Percentiles rank a stretch among this genome's conserved stretches.
Evolutionary conservation across 2,888 invertebrate species (phyloP).

Genomic region (Allygus modestus): DNA sequence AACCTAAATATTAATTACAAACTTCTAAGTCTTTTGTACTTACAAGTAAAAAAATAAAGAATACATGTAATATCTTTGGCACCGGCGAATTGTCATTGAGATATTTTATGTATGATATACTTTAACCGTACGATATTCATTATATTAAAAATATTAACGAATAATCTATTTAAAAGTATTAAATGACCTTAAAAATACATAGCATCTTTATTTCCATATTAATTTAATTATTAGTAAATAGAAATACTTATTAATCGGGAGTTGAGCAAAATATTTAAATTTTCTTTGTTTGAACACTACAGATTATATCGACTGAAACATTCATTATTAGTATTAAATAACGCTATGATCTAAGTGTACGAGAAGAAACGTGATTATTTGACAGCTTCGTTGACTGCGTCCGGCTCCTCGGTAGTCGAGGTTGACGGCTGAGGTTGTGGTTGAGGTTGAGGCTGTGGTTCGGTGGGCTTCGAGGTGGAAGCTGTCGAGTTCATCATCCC

Average conservation of each 20-base stretch:
- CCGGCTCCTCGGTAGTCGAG: constrained; percentile 17
- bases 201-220: neutral
- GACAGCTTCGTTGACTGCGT: constrained; percentile 24
- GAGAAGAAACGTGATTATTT: neutral
- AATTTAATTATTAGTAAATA: neutral
- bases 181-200: neutral
- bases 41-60: constrained; percentile 21
- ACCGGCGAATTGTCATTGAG: neutral
- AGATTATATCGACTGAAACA: neutral
- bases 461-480: constrained; percentile 27
- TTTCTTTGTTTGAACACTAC: neutral
- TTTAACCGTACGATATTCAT: neutral
- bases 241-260: neutral
- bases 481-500: constrained; percentile 43
- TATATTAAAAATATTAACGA: too few species aligned
- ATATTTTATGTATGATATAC: neutral
- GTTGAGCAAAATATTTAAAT: neutral
- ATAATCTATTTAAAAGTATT: neutral
- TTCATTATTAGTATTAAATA: neutral
- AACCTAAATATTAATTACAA: neutral
- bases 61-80: constrained; percentile 2
- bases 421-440: too few species aligned
- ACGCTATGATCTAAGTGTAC: neutral
- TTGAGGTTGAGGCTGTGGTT: neutral
- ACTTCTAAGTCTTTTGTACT: constrained; percentile 14